A percentile compares a stretch with the other conserved stretches of the same genome.
Evolutionary conservation across 2,888 invertebrate species (phyloP).

Genomic region (Danaus chrysippus): DNA sequence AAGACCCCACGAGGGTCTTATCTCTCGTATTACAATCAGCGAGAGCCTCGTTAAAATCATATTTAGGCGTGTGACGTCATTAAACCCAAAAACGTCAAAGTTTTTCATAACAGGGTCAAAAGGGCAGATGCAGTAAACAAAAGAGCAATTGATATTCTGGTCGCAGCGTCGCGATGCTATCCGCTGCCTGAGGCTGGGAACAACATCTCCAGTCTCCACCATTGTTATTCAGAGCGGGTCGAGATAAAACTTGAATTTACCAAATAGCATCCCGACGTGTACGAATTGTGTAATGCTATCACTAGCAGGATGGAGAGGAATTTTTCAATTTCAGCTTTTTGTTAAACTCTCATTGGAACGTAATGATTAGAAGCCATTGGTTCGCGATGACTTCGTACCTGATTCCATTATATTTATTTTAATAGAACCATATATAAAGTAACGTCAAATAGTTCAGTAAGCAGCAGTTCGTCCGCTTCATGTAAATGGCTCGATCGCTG

Average conservation of each 20-base stretch:
- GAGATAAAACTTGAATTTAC: slow-evolving; percentile 13
- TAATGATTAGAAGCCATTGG: too few relatives aligned
- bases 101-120: slow-evolving; percentile 11
- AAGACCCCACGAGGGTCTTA: too few relatives aligned
- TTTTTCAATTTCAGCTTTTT: neutral
- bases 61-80: neutral
- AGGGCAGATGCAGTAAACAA: slow-evolving; percentile 15
- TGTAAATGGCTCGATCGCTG: too few relatives aligned
- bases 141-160: slow-evolving; percentile 16
- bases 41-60: too few relatives aligned
- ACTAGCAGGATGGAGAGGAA: neutral
- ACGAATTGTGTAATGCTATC: slow-evolving; percentile 6
- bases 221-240: slow-evolving; percentile 17
- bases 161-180: slow-evolving; percentile 14
- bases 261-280: slow-evolving; percentile 16
- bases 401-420: too few relatives aligned
- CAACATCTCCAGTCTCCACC: slow-evolving; percentile 13
- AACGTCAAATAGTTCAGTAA: too few relatives aligned
- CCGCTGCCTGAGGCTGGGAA: slow-evolving; percentile 12
- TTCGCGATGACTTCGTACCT: too few relatives aligned
- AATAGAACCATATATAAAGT: too few relatives aligned
- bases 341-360: too few relatives aligned
- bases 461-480: too few relatives aligned
- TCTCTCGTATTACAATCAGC: too few relatives aligned
- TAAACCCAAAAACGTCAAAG: slow-evolving; percentile 2